Evolutionary conservation across 2,113 vertebrate genomes (phyloP).

Genomic region (Cyprinodon brontotheroides): DNA sequence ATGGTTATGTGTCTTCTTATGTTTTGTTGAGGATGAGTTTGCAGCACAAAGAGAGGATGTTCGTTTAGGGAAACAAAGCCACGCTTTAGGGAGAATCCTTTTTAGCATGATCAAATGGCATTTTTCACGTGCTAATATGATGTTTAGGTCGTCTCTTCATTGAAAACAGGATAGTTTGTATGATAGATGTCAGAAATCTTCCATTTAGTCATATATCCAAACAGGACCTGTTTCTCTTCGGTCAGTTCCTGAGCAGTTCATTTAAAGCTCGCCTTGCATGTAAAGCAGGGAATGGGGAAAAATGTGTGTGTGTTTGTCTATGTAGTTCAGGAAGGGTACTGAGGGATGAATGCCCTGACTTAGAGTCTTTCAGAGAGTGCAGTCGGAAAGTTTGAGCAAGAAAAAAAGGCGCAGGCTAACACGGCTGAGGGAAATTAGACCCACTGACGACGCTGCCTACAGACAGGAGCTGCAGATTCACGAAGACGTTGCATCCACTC

Average conservation of each 20-base stretch:
- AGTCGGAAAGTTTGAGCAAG: conserved; percentile 88
- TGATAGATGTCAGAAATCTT: background rate
- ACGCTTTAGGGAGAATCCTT: background rate
- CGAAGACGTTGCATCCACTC: conserved; percentile 27
- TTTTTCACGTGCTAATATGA: background rate
- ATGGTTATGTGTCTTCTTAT: no score
- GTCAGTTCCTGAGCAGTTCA: conserved; percentile 78
- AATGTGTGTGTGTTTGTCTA: conserved; percentile 14
- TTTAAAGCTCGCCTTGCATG: conserved; percentile 71
- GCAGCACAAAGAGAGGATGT: no score
- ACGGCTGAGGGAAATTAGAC: conserved; percentile 88
- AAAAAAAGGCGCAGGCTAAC: conserved; percentile 68
- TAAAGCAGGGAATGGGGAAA: conserved; percentile 6
- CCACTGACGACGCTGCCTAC: conserved; percentile 78
- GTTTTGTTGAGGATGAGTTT: no score
- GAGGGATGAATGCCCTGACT: conserved; percentile 86
- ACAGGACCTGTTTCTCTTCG: conserved; percentile 8
- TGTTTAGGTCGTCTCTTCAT: background rate
- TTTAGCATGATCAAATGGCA: background rate
- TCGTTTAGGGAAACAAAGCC: no score
- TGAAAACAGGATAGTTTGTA: background rate
- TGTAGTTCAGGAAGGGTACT: conserved; percentile 36
- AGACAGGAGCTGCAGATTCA: conserved; percentile 19
- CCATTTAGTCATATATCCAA: background rate
- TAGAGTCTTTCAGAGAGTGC: conserved; percentile 75